Evolutionary conservation across 1,140 invertebrate genomes (phyloP), one percentile per base, ranked within the genome.

Genomic region (Helicoverpa zea): DNA sequence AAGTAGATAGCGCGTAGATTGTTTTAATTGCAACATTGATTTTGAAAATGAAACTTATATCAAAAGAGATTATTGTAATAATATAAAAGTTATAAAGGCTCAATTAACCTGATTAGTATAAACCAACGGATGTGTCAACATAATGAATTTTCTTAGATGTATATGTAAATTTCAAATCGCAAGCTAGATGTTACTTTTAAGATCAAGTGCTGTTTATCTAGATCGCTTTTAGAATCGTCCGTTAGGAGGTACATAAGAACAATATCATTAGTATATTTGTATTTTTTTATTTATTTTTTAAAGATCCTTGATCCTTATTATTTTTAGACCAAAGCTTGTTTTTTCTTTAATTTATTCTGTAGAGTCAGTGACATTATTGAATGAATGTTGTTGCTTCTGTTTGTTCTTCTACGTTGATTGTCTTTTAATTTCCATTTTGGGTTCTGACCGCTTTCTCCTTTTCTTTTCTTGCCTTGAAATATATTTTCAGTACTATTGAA

Each of bases 291-390:
- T 83, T 81, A 78, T 80, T 84, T 82, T 81, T 66, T 82, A 47
- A 77, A 64, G 29, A 78, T 64, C 58, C 66, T 76, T 86, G 29
- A 78, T 64, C 58, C 66, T 76, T 86, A 79, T 81, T 84, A 74
- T 86, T 66, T 66, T 47, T 85, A 88, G 84, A 91, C 90, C 90
- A 91, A 91, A 91, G 90, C 86, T 89, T 82, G 86, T 86, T 85
- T 87, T 88, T 82, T 82, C 80, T 79, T 75, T 61, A 54, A 79
- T 79, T 79, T 79, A 79, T 79, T 79, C 9, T 10, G 29, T 14
- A 66, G 2, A 63, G 35, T 23, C 51, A 59, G 18, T 78, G 13
- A 70, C 52, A 70, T 68, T 54, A 78, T 52, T 63, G 16, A 68
- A 52, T 74, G 70, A 70, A 70, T 70, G 66, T 52, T 52, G 23